A percentile compares a stretch with the other conserved stretches of the same genome.
phyloP scores from a whole-genome alignment of 2,113 vertebrate genomes.

The Erinaceus europaeus region DNA sequence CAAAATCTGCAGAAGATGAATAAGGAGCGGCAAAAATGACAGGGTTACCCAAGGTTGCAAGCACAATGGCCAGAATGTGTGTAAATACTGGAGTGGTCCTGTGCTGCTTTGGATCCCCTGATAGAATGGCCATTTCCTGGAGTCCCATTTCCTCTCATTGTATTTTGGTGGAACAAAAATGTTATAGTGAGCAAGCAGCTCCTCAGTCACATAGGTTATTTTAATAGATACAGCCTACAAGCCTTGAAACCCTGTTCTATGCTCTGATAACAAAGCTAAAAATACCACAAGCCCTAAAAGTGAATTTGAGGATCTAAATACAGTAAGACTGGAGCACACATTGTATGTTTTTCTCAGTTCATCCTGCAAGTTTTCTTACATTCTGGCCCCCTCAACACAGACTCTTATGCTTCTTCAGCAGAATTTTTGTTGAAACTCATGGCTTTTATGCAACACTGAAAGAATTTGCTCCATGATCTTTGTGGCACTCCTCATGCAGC shows the following conservation, averaged over 20 bases:
- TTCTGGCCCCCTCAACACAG: neutral
- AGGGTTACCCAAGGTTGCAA: conserved; percentile 48
- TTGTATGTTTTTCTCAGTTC: neutral
- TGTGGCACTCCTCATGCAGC: neutral
- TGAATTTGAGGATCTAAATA: conserved; percentile 20
- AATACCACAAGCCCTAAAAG: conserved; percentile 7
- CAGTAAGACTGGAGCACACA: conserved; percentile 7
- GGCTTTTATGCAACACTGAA: neutral
- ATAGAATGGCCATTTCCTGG: conserved; percentile 45
- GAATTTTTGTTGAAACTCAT: neutral
- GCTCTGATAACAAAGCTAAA: conserved; percentile 65
- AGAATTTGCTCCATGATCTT: neutral
- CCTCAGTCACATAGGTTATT: conserved; percentile 52
- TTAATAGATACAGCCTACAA: conserved; percentile 65
- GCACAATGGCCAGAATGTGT: conserved; percentile 36
- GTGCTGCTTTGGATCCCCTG: conserved; percentile 23
- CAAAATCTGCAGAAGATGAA: conserved; percentile 7
- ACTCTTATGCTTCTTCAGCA: neutral
- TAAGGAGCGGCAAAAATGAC: conserved; percentile 8
- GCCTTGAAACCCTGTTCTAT: conserved; percentile 59
- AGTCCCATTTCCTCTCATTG: conserved; percentile 66
- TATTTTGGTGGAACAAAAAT: conserved; percentile 69
- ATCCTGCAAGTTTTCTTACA: neutral
- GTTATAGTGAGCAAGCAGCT: conserved; percentile 41
- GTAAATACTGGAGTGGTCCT: conserved; percentile 44